phyloP scores from a whole-genome alignment of 2,113 vertebrate genomes.

The Bos taurus region ARS-UCD2.0 NC_037347.1:40514501-40515000 shows the following conservation, averaged over 20 bases:
- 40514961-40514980: not conserved
- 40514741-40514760: not conserved
- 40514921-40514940: not conserved
- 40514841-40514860: not conserved
- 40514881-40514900: not conserved
- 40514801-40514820: not conserved
- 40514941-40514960: not conserved
- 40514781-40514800: fast-evolving
- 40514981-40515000: not conserved
- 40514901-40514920: not conserved
- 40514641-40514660: not conserved
- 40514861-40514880: not conserved
- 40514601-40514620: not conserved
- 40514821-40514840: not conserved
- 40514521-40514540: not conserved
- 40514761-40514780: not conserved
- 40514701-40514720: not conserved
- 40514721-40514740: not conserved
- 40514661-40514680: not conserved
- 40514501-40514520: not conserved
- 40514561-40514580: not conserved
- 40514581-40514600: not conserved
- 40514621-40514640: not conserved
- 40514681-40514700: not conserved
- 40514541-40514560: not conserved